A percentile compares a stretch with the other conserved stretches of the same genome.
These are phyloP conservation scores for Orthonychiurus folsomi DNA, from an alignment of 2,888 invertebrate genomes.

Conservation along the genomic window DNA sequence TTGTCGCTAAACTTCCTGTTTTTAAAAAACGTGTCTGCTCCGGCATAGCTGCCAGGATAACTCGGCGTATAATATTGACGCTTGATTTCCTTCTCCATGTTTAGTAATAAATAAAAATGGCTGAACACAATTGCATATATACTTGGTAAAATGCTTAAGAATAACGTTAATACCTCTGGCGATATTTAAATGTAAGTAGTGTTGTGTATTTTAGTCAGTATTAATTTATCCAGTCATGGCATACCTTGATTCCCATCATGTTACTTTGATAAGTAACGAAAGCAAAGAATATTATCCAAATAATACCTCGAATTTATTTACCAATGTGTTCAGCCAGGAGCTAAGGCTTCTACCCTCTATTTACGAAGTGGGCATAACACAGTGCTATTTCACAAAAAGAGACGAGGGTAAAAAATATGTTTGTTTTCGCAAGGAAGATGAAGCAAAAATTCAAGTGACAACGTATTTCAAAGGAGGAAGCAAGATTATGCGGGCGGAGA, in stretches of 20 bases:
- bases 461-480: too few relatives aligned
- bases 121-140: too few relatives aligned
- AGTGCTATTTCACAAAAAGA: background rate
- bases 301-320: background rate
- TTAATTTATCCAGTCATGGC: too few relatives aligned
- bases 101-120: background rate
- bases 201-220: too few relatives aligned
- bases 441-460: background rate
- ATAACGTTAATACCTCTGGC: too few relatives aligned
- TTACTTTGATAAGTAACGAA: background rate
- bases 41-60: background rate
- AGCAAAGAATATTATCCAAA: background rate
- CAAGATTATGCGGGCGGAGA: too few relatives aligned
- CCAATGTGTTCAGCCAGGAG: background rate
- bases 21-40: background rate
- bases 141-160: too few relatives aligned
- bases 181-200: too few relatives aligned
- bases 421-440: background rate
- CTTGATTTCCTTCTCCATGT: background rate
- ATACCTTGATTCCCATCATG: background rate
- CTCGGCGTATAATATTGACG: background rate
- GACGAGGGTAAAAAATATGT: background rate
- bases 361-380: background rate
- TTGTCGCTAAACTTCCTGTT: background rate
- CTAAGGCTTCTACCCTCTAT: background rate